Conservation (phyloP, 2,888 invertebrate species). For the Apamea sordens region DNA sequence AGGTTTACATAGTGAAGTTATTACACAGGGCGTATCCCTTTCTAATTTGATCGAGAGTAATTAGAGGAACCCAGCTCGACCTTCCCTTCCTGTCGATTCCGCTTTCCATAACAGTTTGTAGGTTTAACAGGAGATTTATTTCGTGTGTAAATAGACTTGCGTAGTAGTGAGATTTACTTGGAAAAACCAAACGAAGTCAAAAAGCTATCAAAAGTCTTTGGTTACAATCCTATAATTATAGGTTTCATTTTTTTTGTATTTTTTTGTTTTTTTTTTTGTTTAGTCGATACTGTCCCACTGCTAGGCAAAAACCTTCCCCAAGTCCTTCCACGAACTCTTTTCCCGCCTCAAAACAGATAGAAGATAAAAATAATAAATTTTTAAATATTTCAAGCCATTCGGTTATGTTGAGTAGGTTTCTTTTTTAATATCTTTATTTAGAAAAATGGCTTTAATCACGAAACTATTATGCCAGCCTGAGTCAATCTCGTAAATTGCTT, state of each 20-base stretch:
- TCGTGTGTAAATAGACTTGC: neutral
- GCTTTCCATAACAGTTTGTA: constrained; percentile 9
- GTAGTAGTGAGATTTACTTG: neutral
- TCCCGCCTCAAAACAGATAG: too few species aligned
- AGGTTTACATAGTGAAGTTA: neutral
- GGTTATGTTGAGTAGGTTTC: too few species aligned
- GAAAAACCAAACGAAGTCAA: neutral
- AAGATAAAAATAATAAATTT: too few species aligned
- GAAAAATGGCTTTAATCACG: neutral
- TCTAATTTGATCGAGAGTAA: constrained; percentile 52
- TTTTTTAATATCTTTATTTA: neutral
- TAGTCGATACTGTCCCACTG: too few species aligned
- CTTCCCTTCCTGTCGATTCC: constrained; percentile 20
- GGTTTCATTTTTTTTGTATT: too few species aligned
- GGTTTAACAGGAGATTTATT: neutral
- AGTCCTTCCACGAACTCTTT: too few species aligned
- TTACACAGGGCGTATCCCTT: constrained; percentile 37
- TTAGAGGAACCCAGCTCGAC: constrained; percentile 29
- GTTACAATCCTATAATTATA: neutral
- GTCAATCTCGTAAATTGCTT: too few species aligned
- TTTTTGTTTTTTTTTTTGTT: too few species aligned
- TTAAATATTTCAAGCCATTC: too few species aligned
- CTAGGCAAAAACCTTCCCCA: too few species aligned
- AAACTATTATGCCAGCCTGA: neutral
- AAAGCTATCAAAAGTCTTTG: neutral